These are phyloP conservation scores for Colistium nudipinnis DNA, from an alignment of 2,113 vertebrate genomes.

Conservation along the genomic window DNA sequence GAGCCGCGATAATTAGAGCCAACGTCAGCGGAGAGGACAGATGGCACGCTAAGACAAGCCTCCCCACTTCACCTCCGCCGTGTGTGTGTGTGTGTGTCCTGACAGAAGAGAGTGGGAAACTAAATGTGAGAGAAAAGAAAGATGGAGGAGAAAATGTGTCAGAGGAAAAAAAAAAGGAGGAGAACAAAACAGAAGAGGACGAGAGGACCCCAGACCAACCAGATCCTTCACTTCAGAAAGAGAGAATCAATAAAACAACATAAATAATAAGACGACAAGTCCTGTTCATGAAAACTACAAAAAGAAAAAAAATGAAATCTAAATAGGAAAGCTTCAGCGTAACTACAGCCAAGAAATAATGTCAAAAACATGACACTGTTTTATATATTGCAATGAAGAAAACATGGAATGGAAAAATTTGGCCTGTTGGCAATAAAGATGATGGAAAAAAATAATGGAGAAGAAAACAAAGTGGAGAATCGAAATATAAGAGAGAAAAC, in stretches of 20 bases:
- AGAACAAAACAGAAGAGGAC: constrained; percentile 2
- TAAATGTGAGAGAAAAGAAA: constrained; percentile 61
- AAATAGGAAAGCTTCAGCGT: too few species aligned
- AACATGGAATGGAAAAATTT: too few species aligned
- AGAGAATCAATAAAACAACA: background rate
- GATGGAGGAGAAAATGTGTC: constrained; percentile 51
- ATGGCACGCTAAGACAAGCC: constrained; percentile 86
- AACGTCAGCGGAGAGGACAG: constrained; percentile 85
- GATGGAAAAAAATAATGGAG: too few species aligned
- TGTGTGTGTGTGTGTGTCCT: constrained; percentile 66
- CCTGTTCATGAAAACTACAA: too few species aligned
- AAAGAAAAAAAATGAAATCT: too few species aligned
- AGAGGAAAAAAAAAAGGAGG: constrained; percentile 34
- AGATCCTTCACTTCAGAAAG: background rate
- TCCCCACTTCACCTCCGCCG: constrained; percentile 70
- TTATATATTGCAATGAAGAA: too few species aligned
- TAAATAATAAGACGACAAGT: background rate
- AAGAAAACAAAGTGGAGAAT: too few species aligned
- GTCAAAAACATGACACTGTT: too few species aligned
- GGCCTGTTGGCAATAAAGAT: too few species aligned
- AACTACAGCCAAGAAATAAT: too few species aligned
- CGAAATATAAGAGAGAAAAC: too few species aligned
- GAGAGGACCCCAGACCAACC: background rate
- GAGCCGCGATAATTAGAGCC: constrained; percentile 85
- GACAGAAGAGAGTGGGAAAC: constrained; percentile 59